These are phyloP conservation scores for Ascidia mentula DNA, from an alignment of 23 tunicate species.

Conservation along the genomic window DNA sequence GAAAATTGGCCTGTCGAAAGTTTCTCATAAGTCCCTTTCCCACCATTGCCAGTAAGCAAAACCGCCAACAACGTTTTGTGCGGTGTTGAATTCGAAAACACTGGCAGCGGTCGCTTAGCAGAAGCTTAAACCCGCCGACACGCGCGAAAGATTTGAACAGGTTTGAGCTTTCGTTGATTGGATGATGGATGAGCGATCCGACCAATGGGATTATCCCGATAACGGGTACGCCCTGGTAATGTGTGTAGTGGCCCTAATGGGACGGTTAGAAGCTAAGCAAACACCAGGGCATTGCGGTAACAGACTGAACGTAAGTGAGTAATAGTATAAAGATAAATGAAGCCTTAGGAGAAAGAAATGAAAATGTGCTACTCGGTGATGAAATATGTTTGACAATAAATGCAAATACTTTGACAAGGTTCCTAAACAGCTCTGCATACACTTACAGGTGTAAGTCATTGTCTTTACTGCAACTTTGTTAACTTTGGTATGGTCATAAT, in stretches of 20 bases:
- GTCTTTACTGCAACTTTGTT: too few species aligned
- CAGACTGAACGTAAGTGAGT: not conserved
- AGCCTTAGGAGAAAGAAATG: too few species aligned
- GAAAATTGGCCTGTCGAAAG: not conserved
- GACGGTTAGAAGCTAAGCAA: not conserved
- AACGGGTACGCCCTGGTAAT: not conserved
- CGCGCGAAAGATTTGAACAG: not conserved
- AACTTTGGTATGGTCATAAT: too few species aligned
- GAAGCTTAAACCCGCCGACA: not conserved
- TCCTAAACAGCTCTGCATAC: too few species aligned
- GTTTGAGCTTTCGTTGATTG: not conserved
- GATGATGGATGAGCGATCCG: not conserved
- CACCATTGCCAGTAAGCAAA: not conserved
- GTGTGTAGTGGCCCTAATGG: not conserved
- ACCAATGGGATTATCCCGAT: constrained; percentile 3
- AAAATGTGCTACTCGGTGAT: too few species aligned
- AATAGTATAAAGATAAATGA: too few species aligned
- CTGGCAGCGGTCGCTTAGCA: not conserved
- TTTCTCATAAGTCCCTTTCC: not conserved
- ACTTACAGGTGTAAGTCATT: too few species aligned
- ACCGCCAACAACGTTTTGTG: not conserved
- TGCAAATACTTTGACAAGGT: too few species aligned
- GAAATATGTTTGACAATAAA: too few species aligned
- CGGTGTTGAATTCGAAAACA: not conserved
- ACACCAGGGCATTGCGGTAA: not conserved